A percentile compares a stretch with the other conserved stretches of the same genome.
Evolutionary conservation across 2,888 invertebrate genomes (phyloP).

Genomic region (Leptinotarsa haldemani): DNA sequence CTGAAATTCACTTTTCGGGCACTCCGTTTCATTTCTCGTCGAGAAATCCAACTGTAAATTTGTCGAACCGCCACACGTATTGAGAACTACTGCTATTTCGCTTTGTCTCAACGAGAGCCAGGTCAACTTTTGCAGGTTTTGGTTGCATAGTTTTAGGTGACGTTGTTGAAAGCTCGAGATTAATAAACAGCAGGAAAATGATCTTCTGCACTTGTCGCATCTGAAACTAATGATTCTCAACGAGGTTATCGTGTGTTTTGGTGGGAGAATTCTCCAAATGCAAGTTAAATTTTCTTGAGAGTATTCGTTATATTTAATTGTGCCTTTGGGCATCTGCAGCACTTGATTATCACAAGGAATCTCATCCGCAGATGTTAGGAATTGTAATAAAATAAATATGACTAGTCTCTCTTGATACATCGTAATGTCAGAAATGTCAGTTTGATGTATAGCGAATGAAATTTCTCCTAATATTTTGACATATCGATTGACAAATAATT

Average conservation of each 20-base stretch:
- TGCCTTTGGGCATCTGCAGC: slow-evolving; percentile 24
- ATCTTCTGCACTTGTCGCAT: slow-evolving; percentile 12
- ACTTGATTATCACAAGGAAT: slow-evolving; percentile 27
- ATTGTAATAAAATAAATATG: slow-evolving; percentile 19
- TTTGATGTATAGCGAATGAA: not conserved
- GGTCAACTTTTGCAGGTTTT: slow-evolving; percentile 21
- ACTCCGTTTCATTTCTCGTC: slow-evolving; percentile 30
- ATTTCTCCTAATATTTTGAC: not conserved
- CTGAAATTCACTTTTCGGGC: slow-evolving; percentile 35
- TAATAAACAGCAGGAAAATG: slow-evolving; percentile 28
- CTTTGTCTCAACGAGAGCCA: slow-evolving; percentile 30
- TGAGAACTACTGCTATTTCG: slow-evolving; percentile 18
- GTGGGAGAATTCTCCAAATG: slow-evolving; percentile 36
- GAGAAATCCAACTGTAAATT: slow-evolving; percentile 31
- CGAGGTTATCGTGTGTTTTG: slow-evolving; percentile 34
- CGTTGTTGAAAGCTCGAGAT: slow-evolving; percentile 19
- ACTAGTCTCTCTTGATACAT: slow-evolving; percentile 26
- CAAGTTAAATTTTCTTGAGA: slow-evolving; percentile 28
- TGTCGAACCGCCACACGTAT: slow-evolving; percentile 6
- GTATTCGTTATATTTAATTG: slow-evolving; percentile 32
- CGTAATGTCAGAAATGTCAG: slow-evolving; percentile 2
- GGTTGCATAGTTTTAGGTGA: slow-evolving; percentile 29
- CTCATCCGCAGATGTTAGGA: slow-evolving; percentile 19
- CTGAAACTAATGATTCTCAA: slow-evolving; percentile 32
- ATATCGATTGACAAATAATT: not conserved